phyloP scores from a whole-genome alignment of 2,113 vertebrate genomes.

The Bubalus kerabau region DNA sequence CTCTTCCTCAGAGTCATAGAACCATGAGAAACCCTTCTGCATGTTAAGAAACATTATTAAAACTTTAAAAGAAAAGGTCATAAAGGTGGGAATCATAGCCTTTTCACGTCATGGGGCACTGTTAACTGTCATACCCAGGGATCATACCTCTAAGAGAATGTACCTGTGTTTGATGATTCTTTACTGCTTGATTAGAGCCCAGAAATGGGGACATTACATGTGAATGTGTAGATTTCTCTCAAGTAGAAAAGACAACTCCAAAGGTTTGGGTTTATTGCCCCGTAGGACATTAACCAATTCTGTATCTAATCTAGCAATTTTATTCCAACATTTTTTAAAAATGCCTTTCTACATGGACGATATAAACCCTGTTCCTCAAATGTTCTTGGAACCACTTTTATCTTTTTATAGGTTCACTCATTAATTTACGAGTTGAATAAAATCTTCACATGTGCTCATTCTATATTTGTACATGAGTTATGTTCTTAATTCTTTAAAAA shows the following conservation, averaged over 20 bases:
- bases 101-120: not conserved
- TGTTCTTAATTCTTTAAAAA: not conserved
- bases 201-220: not conserved
- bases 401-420: slow-evolving; percentile 3
- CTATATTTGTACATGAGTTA: not conserved
- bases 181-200: not conserved
- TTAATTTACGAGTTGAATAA: slow-evolving; percentile 24
- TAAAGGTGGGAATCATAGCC: not conserved
- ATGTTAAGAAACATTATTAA: not conserved
- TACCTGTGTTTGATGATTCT: not conserved
- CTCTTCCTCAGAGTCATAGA: not conserved
- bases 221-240: not conserved
- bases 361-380: not conserved
- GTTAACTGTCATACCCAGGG: not conserved
- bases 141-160: not conserved
- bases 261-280: not conserved
- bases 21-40: not conserved
- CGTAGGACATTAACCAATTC: not conserved
- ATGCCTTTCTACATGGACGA: not conserved
- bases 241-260: not conserved
- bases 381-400: not conserved
- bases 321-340: not conserved
- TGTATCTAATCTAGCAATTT: not conserved
- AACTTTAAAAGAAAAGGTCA: not conserved
- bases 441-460: not conserved